These are phyloP conservation scores for Melanotaenia trifasciata DNA, from an alignment of 2,797 vertebrate genomes.

Conservation along the genomic window DNA sequence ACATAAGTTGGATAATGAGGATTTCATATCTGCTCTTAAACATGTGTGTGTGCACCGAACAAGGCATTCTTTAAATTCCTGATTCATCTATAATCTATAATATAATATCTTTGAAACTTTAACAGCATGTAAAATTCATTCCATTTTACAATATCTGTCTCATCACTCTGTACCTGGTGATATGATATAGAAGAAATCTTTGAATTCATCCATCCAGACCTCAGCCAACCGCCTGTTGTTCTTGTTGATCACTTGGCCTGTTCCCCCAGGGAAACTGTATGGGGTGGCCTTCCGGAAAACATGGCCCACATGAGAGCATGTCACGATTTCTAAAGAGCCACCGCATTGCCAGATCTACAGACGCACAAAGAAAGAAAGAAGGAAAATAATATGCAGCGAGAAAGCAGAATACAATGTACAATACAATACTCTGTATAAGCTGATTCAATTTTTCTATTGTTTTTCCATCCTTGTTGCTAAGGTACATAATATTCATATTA, in stretches of 20 bases:
- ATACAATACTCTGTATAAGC: neutral
- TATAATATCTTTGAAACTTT: slow-evolving; percentile 2
- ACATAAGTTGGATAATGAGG: slow-evolving; percentile 17
- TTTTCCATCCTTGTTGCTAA: slow-evolving; percentile 6
- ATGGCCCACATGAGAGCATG: slow-evolving; percentile 96
- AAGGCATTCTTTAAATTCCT: slow-evolving; percentile 28
- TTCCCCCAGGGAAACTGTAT: slow-evolving; percentile 97
- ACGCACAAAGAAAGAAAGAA: neutral
- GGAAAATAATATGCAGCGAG: neutral
- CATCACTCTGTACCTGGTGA: slow-evolving; percentile 87
- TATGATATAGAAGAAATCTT: slow-evolving; percentile 99
- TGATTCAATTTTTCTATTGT: neutral
- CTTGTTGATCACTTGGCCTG: slow-evolving; percentile 98
- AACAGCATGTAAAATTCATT: slow-evolving; percentile 3
- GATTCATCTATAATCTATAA: slow-evolving; percentile 3
- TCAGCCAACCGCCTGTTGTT: slow-evolving; percentile 97
- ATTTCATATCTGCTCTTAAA: slow-evolving; percentile 40
- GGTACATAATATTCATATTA: neutral
- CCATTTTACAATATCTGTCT: neutral
- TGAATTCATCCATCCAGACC: slow-evolving; percentile 96
- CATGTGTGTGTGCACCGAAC: slow-evolving; percentile 7
- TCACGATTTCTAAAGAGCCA: slow-evolving; percentile 95
- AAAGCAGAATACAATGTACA: slow-evolving; percentile 16
- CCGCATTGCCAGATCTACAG: slow-evolving; percentile 97
- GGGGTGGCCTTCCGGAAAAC: slow-evolving; percentile 99